Base-by-base conservation (phyloP, 2,888 invertebrate genomes). In the Andrena chrysosceles region DNA sequence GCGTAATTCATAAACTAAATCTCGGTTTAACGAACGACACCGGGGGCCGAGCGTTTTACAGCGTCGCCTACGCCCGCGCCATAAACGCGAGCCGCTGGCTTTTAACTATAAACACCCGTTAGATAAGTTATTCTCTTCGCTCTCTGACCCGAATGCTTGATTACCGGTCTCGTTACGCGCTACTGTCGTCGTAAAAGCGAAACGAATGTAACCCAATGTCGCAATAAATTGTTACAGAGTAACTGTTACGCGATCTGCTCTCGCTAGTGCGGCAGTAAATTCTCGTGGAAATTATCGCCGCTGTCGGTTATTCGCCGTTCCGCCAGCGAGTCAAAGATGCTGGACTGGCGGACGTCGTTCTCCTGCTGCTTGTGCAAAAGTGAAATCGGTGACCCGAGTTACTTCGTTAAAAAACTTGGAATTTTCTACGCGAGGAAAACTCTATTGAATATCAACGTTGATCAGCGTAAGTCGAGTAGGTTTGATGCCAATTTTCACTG, bases 151-250 rank as follows among this genome's bases (percentile, higher is more conserved):
- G 72, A 81, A 81, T 77, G 83, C 81, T 69, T 73, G 77, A 82
- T 83, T 82, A 76, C 67, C 56, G 67, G 77, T 70, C 83, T 81
- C 77, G 82, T 83, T 82, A 77, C 83, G 77, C 83, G 73, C 77
- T 74, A 70, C 82, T 73, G 78, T 84, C 84, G 83, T 83, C 83
- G 73, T 83, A 84, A 83, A 83, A 83, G 73, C 79, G 79, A 75
- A 80, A 74, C 74, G 76, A 75, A 68, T 83, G 64, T 74, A 77
- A 71, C 75, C 64, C 77, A 78, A 78, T 84, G 85, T 85, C 84
- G 84, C 77, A 78, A 85, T 85, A 85, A 85, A 85, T 85, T 81
- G 77, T 85, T 75, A 80, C 76, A 73, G 62, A 33, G 68, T 77
- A 77, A 85, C 81, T 76, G 84, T 85, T 82, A 83, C 69, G 68